Percentiles rank a stretch among this genome's conserved stretches.
phyloP scores from a whole-genome alignment of 64 coral and sea anemone species.

The Hydrozoanthus tunicans region DNA sequence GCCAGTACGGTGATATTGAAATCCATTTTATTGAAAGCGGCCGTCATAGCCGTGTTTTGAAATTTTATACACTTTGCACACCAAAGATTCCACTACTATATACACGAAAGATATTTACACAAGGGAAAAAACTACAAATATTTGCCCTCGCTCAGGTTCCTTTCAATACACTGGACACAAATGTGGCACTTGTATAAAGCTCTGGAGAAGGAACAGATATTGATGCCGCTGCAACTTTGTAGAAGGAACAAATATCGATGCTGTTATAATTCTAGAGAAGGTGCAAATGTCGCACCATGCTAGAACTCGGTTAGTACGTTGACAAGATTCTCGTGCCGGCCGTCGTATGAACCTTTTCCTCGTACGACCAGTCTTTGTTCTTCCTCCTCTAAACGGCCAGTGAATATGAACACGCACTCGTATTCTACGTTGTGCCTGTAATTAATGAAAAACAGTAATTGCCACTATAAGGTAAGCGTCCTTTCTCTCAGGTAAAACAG shows the following conservation, averaged over 20 bases:
- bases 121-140: background rate
- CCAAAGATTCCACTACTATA: background rate
- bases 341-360: slow-evolving; percentile 86
- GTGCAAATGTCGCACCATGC: background rate
- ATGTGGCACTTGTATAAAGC: no score
- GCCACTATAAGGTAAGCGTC: no score
- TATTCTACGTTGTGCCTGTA: slow-evolving; percentile 89
- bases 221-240: no score
- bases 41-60: background rate
- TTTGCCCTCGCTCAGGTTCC: background rate
- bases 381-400: slow-evolving; percentile 74
- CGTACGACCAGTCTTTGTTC: slow-evolving; percentile 70
- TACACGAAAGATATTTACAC: background rate
- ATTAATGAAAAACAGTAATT: background rate
- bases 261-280: background rate
- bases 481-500: no score
- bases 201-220: no score
- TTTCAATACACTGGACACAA: background rate
- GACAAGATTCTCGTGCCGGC: slow-evolving; percentile 73
- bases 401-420: slow-evolving; percentile 78
- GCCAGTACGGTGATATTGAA: background rate
- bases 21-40: background rate
- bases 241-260: background rate
- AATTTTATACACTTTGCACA: background rate
- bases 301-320: slow-evolving; percentile 78